Conservation (phyloP, 2,888 invertebrate species). For the Heliconius aoede region DNA sequence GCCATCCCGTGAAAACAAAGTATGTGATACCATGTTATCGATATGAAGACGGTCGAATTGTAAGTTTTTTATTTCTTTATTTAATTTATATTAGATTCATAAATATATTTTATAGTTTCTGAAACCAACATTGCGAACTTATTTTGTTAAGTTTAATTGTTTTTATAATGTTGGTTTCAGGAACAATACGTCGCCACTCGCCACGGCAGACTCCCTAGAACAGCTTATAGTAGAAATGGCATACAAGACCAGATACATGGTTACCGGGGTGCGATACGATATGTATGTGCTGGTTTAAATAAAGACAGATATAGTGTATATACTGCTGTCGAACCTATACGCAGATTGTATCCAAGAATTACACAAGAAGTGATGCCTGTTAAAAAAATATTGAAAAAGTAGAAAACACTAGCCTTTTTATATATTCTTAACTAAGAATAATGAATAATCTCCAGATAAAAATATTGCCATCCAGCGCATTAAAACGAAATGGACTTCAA, state of each 20-base stretch:
- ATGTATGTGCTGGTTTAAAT: constrained; percentile 61
- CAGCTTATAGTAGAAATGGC: constrained; percentile 73
- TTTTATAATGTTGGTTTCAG: constrained; percentile 73
- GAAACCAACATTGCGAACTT: constrained; percentile 50
- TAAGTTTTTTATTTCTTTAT: constrained; percentile 58
- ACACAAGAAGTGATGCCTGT: constrained; percentile 67
- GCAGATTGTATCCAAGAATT: constrained; percentile 61
- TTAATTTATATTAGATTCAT: constrained; percentile 10
- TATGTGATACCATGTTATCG: constrained; percentile 78
- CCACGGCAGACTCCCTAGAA: constrained; percentile 71
- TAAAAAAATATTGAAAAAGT: constrained; percentile 56
- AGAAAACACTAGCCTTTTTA: constrained; percentile 51
- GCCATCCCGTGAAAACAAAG: constrained; percentile 56
- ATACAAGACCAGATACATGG: constrained; percentile 77
- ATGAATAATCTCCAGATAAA: constrained; percentile 60
- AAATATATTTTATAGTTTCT: constrained; percentile 44
- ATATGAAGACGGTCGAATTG: constrained; percentile 78
- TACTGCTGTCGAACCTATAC: constrained; percentile 66
- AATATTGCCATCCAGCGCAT: constrained; percentile 70
- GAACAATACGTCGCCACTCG: constrained; percentile 77
- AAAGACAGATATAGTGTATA: constrained; percentile 56
- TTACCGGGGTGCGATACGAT: constrained; percentile 71
- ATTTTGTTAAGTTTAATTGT: constrained; percentile 22
- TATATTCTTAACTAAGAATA: constrained; percentile 16
- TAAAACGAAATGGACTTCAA: constrained; percentile 76